Base-by-base conservation (phyloP, 2,888 invertebrate species). In the Synanthedon myopaeformis region DNA sequence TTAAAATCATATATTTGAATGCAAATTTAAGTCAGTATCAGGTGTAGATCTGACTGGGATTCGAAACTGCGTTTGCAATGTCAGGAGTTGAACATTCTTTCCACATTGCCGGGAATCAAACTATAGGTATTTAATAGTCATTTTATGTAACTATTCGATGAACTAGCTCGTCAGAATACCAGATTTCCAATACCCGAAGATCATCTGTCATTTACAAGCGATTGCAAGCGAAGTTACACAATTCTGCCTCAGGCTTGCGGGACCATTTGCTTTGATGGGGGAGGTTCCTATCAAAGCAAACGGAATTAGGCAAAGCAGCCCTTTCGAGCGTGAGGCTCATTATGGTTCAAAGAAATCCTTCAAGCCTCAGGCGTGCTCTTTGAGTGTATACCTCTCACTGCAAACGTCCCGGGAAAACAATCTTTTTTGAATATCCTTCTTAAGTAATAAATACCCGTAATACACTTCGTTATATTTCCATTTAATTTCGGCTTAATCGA, bases 251-350 rank as follows among this genome's bases (percentile, higher is more conserved):
- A 45, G 45, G 45, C 49, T 17, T 23, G 49, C 11, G 49, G 49
- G 49, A 49, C 49, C 41, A 11, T 50, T 17, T 14, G 41, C 14
- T 35, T n/a, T 35, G 28, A 35, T 10, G 35, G 35, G 35, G 3
- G 1, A 35, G 10, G 3, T 4, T n/a, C 2, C 54, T 53, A 51
- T 55, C 61, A 64, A 67, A 65, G 65, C 54, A 64, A 67, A 67
- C 59, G 49, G 57, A 59, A 66, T 69, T 64, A 64, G 58, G 61
- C 56, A 60, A 60, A 56, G 60, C 59, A 60, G 54, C 57, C 53
- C 49, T 23, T 45, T 53, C 53, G 54, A 63, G 58, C 65, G 58
- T 60, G 60, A 57, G 52, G 61, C 59, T 61, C 58, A 62, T 63
- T 64, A 62, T 59, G 53, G 51, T 52, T 59, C 56, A 61, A 65